Evolutionary conservation across 2,797 vertebrate species (phyloP).

Genomic region (Lophura swinhoii): DNA sequence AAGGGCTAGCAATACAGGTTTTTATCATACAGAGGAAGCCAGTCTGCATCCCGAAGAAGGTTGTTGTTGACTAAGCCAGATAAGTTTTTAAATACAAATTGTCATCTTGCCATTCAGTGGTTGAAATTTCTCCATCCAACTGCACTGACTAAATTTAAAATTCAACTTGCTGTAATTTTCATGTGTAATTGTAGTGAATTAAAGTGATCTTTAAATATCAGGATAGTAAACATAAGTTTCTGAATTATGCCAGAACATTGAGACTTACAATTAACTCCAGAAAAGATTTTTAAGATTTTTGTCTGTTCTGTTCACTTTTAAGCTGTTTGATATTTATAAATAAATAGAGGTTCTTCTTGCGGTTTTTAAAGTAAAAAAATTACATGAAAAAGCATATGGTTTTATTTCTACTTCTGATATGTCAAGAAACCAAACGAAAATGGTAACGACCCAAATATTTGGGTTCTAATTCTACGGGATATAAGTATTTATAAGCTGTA

Average conservation of each 20-base stretch:
- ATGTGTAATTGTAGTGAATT: background rate
- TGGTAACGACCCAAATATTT: background rate
- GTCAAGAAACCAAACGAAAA: background rate
- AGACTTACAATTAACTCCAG: background rate
- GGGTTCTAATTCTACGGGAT: background rate
- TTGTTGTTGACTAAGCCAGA: background rate
- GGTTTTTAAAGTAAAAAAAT: background rate
- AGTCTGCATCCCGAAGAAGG: background rate
- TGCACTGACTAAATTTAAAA: background rate
- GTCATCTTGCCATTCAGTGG: background rate
- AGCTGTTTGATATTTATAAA: background rate
- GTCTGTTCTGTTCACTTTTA: background rate
- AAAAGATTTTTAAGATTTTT: background rate
- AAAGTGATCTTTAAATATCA: background rate
- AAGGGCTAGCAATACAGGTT: accelerated
- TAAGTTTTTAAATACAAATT: background rate
- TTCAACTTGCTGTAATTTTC: background rate
- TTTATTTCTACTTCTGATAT: background rate
- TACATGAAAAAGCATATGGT: background rate
- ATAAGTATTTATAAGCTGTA: background rate
- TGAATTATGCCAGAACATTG: background rate
- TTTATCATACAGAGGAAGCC: background rate
- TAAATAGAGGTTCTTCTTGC: background rate
- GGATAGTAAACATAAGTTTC: background rate
- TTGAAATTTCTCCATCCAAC: background rate